Percentiles rank a stretch among this genome's conserved stretches.
Conservation (phyloP, 2,888 invertebrate genomes). For the Lordiphosa andalusiaca region DNA sequence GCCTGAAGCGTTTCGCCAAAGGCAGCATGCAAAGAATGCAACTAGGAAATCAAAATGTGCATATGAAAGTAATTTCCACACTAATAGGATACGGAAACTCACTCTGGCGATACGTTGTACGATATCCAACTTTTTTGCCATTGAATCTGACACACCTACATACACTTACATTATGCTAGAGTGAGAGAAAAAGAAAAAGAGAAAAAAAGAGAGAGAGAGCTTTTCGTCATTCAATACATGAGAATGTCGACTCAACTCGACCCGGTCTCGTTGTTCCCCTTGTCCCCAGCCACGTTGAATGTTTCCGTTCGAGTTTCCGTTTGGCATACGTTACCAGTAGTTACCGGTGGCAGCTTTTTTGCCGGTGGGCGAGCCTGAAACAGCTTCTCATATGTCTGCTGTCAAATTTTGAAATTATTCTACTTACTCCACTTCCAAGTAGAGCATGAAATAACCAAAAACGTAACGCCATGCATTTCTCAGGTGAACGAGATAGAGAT, state of each 20-base stretch:
- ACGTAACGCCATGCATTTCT: constrained; percentile 32
- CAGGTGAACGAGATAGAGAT: constrained; percentile 38
- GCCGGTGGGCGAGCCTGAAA: constrained; percentile 6
- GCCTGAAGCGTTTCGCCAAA: background rate
- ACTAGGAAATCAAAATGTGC: constrained; percentile 72
- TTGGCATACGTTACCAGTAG: constrained; percentile 45
- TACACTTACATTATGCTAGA: constrained; percentile 53
- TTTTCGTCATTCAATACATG: constrained; percentile 55
- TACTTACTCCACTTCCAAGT: constrained; percentile 51
- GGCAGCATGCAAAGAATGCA: constrained; percentile 41
- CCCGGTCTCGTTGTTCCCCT: constrained; percentile 27
- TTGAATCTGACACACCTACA: constrained; percentile 49
- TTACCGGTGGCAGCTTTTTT: constrained; percentile 27
- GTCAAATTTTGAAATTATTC: constrained; percentile 73
- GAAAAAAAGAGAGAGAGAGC: constrained; percentile 1
- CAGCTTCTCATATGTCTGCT: constrained; percentile 61
- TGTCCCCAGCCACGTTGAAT: constrained; percentile 52
- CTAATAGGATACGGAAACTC: constrained; percentile 72
- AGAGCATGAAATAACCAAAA: constrained; percentile 56
- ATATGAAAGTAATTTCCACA: constrained; percentile 74
- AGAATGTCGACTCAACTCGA: constrained; percentile 22
- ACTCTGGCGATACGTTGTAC: constrained; percentile 67
- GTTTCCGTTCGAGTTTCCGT: constrained; percentile 61
- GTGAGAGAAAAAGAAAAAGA: constrained; percentile 6
- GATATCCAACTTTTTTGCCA: constrained; percentile 55